phyloP scores from a whole-genome alignment of 2,797 vertebrate species.

The Crenuchus spilurus region DNA sequence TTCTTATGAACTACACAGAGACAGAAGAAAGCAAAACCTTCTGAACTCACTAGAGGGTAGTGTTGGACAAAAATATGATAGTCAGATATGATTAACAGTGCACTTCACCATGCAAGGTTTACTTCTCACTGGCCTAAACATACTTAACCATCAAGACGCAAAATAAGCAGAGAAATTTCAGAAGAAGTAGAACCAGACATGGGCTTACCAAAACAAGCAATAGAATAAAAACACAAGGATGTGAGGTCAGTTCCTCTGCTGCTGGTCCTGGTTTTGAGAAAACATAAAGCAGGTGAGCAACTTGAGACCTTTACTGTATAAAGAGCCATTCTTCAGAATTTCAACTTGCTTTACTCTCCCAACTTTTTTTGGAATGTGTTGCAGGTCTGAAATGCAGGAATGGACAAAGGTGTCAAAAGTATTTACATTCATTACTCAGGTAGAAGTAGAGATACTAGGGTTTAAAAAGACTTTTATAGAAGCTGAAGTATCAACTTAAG shows the following conservation, averaged over 20 bases:
- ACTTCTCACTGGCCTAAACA: not conserved
- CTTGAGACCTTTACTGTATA: not conserved
- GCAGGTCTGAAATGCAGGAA: too few relatives aligned
- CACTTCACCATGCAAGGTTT: not conserved
- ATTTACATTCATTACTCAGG: too few relatives aligned
- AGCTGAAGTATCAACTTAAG: too few relatives aligned
- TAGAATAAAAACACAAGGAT: not conserved
- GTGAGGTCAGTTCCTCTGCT: not conserved
- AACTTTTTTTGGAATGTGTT: too few relatives aligned
- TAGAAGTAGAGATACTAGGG: too few relatives aligned
- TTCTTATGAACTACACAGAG: not conserved
- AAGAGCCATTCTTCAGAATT: not conserved
- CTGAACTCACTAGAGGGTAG: not conserved
- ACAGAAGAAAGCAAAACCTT: too few relatives aligned
- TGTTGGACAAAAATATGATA: not conserved
- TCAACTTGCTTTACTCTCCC: not conserved
- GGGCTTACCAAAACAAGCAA: not conserved
- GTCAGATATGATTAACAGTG: not conserved
- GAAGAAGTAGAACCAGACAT: conserved; percentile 2
- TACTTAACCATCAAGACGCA: not conserved
- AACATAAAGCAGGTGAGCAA: conserved; percentile 15
- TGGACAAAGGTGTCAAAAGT: too few relatives aligned
- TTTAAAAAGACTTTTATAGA: too few relatives aligned
- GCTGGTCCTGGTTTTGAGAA: not conserved
- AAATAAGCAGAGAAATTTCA: not conserved